Conservation (phyloP, 1,140 invertebrate genomes). For the Phortica variegata region DNA sequence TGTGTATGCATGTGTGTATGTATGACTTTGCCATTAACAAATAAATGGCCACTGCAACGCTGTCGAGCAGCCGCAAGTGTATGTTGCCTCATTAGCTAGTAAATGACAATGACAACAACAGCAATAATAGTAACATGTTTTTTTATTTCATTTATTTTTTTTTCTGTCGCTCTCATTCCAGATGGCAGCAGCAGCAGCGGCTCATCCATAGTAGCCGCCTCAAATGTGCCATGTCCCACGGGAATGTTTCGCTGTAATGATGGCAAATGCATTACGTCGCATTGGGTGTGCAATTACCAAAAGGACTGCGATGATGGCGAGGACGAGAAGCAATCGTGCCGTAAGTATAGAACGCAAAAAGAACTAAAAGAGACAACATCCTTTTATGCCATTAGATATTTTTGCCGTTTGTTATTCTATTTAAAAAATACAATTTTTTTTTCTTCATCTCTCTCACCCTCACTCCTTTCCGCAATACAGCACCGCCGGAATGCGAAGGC, state of each 20-base stretch:
- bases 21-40: too few species aligned
- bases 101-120: too few species aligned
- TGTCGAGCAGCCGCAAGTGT: too few species aligned
- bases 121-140: too few species aligned
- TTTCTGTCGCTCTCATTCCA: constrained; percentile 8
- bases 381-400: too few species aligned
- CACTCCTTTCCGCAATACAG: too few species aligned
- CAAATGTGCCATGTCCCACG: constrained; percentile 60
- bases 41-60: too few species aligned
- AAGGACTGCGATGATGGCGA: constrained; percentile 86
- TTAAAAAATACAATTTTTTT: constrained; percentile 2
- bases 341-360: constrained; percentile 65
- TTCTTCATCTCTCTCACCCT: background rate
- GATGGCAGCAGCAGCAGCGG: constrained; percentile 18
- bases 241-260: constrained; percentile 80
- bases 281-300: constrained; percentile 87
- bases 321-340: constrained; percentile 85
- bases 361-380: background rate
- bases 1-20: too few species aligned
- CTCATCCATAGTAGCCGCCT: constrained; percentile 18
- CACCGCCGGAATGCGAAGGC: constrained; percentile 76
- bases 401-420: background rate
- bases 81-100: too few species aligned
- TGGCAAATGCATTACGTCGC: constrained; percentile 80
- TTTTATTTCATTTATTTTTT: constrained; percentile 4